Evolutionary conservation across 2,797 vertebrate species (phyloP), one percentile per base, ranked within the genome.

Genomic region (Sebastes minor): DNA sequence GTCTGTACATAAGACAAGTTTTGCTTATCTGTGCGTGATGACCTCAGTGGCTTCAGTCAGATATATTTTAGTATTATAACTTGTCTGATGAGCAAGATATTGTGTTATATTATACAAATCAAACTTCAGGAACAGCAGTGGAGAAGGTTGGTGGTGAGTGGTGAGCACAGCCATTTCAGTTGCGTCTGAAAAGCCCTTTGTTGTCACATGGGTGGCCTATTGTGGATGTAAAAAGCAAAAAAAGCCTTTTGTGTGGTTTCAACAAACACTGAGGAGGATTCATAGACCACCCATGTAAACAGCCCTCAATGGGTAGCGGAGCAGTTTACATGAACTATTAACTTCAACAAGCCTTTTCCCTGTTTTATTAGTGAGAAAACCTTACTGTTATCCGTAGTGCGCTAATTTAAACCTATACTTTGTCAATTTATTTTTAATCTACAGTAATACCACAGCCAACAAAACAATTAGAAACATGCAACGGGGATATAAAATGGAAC

Each of bases 151-250:
- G 59, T 81, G 63, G 76, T 64, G 55, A 76, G 46, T 88, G 49
- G 49, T n/a, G 49, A 52, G 49, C 42, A 63, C 38, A 75, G 49
- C 57, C 76, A 25, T 80, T 88, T 90, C 78, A 85, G 67, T 91
- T 57, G 38, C 57, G 38, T 90, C 78, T 92, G 86, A 92, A 92
- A 92, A 89, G 89, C 75, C 83, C 87, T 93, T 95, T 94, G 93
- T 95, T 92, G 81, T 93, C 86, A 89, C 87, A 81, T 92, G 89
- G 71, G 65, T 80, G 74, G 75, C 56, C 89, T 80, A 87, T 92
- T 95, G 93, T 94, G 67, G 49, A 60, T 66, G 83, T 91, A 83
- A 91, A 90, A 90, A 79, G 81, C 66, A 81, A 83, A 88, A 46
- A 18, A 89, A 88, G 76, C 69, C 78, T 84, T 87, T 91, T 91